Evolutionary conservation across 23 tunicate species (phyloP).

Genomic region (Ascidia mentula): DNA sequence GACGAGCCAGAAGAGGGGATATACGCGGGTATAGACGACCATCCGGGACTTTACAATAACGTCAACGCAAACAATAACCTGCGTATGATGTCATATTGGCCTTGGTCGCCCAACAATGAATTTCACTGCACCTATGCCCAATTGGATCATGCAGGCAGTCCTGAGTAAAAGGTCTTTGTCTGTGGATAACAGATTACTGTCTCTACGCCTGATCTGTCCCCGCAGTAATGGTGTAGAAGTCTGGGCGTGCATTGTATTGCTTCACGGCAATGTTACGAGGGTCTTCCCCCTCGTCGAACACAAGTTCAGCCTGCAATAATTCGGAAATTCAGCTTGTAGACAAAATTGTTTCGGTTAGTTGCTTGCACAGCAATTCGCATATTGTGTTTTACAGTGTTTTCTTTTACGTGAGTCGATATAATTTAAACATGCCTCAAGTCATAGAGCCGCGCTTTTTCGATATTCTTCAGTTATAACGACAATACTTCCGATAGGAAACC

Average conservation of each 20-base stretch:
- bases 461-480: no score
- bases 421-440: no score
- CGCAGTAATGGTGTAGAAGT: slow-evolving; percentile 72
- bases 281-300: slow-evolving; percentile 52
- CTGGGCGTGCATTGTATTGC: slow-evolving; percentile 62
- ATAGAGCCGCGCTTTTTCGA: no score
- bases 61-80: not conserved
- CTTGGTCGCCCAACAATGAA: not conserved
- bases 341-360: no score
- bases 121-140: not conserved
- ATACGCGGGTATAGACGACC: not conserved
- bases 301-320: slow-evolving; percentile 24
- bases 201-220: slow-evolving; percentile 14
- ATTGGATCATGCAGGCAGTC: not conserved
- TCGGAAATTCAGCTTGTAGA: no score
- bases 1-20: not conserved
- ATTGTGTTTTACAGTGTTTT: no score
- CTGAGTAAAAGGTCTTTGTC: no score
- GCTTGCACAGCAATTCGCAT: no score
- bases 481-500: no score
- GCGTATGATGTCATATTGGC: not conserved
- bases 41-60: not conserved
- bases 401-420: no score
- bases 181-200: no score
- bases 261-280: slow-evolving; percentile 65